Conservation (phyloP, 2,888 invertebrate species). For the Entomobrya proxima region DNA sequence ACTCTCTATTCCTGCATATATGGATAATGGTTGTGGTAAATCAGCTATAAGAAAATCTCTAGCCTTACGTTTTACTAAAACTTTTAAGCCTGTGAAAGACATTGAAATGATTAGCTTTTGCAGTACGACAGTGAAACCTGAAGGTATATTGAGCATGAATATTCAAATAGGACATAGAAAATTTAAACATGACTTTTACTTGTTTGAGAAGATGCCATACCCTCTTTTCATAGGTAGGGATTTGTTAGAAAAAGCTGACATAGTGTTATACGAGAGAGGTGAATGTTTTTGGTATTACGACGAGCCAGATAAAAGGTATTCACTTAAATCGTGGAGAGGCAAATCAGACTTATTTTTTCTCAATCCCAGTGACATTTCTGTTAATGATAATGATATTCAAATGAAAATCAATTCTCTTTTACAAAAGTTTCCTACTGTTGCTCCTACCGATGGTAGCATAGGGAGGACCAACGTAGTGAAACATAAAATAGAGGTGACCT, state of each 20-base stretch:
- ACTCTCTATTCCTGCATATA: conserved; percentile 7
- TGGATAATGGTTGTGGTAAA: background rate
- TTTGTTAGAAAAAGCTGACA: conserved; percentile 24
- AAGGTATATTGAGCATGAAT: background rate
- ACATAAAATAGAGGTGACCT: conserved; percentile 50
- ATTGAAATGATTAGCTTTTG: background rate
- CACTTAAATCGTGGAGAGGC: background rate
- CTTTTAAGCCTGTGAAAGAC: background rate
- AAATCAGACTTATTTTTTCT: conserved; percentile 27
- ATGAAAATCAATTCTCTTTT: conserved; percentile 12
- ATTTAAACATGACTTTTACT: background rate
- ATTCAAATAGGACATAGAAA: conserved; percentile 11
- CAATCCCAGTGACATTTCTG: background rate
- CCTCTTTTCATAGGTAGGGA: conserved; percentile 41
- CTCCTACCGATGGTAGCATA: conserved; percentile 10
- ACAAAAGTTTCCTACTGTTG: conserved; percentile 30
- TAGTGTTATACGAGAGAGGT: background rate
- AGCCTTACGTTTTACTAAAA: background rate
- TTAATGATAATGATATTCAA: background rate
- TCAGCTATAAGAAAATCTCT: background rate
- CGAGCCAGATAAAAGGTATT: conserved; percentile 1
- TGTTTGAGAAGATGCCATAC: conserved; percentile 26
- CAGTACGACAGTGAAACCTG: background rate
- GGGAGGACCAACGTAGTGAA: background rate
- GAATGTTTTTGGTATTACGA: conserved; percentile 36